phyloP scores from a whole-genome alignment of 1,140 invertebrate genomes.

The Saccostrea echinata region DNA sequence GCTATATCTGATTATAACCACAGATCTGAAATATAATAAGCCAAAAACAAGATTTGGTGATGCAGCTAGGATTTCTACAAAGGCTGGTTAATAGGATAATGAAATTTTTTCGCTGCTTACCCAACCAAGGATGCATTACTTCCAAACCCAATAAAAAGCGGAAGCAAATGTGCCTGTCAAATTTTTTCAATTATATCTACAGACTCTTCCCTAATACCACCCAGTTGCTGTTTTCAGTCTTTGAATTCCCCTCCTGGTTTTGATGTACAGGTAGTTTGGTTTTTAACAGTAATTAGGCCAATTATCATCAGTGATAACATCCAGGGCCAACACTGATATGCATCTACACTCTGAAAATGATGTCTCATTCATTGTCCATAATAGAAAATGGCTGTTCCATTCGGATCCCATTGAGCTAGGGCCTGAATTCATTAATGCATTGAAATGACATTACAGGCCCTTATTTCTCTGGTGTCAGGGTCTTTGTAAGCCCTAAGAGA shows the following conservation, averaged over 20 bases:
- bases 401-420: conserved; percentile 3
- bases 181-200: conserved; percentile 29
- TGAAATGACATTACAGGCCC: neutral
- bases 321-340: conserved; percentile 1
- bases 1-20: conserved; percentile 13
- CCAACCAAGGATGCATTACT: conserved; percentile 31
- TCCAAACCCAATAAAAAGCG: conserved; percentile 20
- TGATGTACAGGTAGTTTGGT: conserved; percentile 7
- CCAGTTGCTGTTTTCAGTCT: neutral
- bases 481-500: neutral
- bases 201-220: neutral
- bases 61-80: conserved; percentile 3
- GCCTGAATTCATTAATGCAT: neutral
- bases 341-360: conserved; percentile 10
- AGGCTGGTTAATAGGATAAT: conserved; percentile 4
- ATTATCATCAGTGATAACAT: conserved; percentile 8
- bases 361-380: neutral
- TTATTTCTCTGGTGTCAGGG: neutral
- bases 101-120: neutral
- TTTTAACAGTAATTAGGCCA: conserved; percentile 22
- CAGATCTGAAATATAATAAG: conserved; percentile 22
- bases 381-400: neutral
- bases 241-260: neutral
- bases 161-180: conserved; percentile 23
- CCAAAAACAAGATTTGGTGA: neutral